phyloP scores from a whole-genome alignment of 2,797 vertebrate genomes.

The Bufotes viridis region DNA sequence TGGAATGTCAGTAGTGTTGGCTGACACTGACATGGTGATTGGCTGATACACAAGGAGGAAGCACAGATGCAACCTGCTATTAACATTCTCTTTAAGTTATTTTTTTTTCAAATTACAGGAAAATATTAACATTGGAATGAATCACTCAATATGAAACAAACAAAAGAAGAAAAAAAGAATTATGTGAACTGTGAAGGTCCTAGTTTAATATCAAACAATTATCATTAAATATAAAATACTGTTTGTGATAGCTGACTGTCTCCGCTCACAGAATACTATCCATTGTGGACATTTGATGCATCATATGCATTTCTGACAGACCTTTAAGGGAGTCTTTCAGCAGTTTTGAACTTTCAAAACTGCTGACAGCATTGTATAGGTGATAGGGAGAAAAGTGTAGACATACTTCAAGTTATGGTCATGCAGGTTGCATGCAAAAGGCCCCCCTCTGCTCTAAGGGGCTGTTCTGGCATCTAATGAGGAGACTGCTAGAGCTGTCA shows the following conservation, averaged over 20 bases:
- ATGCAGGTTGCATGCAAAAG: no score
- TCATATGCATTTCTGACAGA: slow-evolving; percentile 2
- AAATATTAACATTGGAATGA: slow-evolving; percentile 33
- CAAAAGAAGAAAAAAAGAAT: background rate
- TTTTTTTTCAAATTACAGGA: slow-evolving; percentile 31
- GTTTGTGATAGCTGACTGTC: background rate
- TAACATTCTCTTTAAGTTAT: slow-evolving; percentile 12
- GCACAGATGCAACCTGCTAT: slow-evolving; percentile 45
- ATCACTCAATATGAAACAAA: slow-evolving; percentile 23
- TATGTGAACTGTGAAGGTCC: background rate
- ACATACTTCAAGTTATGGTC: no score
- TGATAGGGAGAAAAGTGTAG: no score
- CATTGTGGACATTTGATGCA: background rate
- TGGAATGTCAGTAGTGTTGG: slow-evolving; percentile 33
- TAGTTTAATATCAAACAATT: slow-evolving; percentile 16
- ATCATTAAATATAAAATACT: background rate
- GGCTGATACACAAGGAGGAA: slow-evolving; percentile 29
- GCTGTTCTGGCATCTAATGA: no score
- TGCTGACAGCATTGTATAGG: no score
- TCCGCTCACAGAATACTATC: background rate
- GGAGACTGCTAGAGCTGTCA: no score
- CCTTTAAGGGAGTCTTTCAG: no score
- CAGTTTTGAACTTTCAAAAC: no score
- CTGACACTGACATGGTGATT: slow-evolving; percentile 35
- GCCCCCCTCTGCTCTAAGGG: no score